These are phyloP conservation scores for Myoxocephalus aenaeus DNA, from an alignment of 2,797 vertebrate genomes.

Conservation along the genomic window DNA sequence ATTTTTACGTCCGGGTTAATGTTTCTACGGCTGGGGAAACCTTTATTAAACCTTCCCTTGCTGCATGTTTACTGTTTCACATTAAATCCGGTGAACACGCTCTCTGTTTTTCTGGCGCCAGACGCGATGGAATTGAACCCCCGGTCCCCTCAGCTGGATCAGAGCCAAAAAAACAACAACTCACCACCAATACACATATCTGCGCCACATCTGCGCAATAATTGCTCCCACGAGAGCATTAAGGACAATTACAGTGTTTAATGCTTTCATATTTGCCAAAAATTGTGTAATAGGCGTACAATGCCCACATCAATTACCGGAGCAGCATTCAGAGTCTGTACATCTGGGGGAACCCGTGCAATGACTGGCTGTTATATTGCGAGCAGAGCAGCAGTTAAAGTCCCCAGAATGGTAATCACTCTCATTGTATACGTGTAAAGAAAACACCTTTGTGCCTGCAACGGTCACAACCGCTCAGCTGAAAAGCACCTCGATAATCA, in stretches of 20 bases:
- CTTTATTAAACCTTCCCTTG: slow-evolving; percentile 23
- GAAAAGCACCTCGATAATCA: slow-evolving; percentile 47
- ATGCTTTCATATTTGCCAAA: slow-evolving; percentile 69
- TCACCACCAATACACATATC: not conserved
- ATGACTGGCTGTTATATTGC: slow-evolving; percentile 58
- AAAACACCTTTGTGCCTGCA: slow-evolving; percentile 46
- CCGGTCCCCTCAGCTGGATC: slow-evolving; percentile 36
- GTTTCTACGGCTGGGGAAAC: not conserved
- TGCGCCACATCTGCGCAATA: slow-evolving; percentile 17
- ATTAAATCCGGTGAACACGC: slow-evolving; percentile 25
- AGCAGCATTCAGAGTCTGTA: slow-evolving; percentile 24
- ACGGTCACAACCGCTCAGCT: slow-evolving; percentile 37
- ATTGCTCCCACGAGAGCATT: slow-evolving; percentile 42
- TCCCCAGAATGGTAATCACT: slow-evolving; percentile 62
- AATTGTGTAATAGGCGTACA: slow-evolving; percentile 56
- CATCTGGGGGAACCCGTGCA: slow-evolving; percentile 55
- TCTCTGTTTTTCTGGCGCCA: slow-evolving; percentile 49
- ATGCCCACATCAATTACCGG: slow-evolving; percentile 46
- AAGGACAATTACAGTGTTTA: slow-evolving; percentile 58
- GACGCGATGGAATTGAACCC: slow-evolving; percentile 52
- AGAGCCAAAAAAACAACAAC: not conserved
- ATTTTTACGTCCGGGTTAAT: not conserved
- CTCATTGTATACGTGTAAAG: slow-evolving; percentile 58
- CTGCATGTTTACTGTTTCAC: slow-evolving; percentile 49
- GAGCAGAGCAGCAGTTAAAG: slow-evolving; percentile 49